Base-by-base conservation (phyloP, 2,113 vertebrate species). In the Chunga burmeisteri region DNA sequence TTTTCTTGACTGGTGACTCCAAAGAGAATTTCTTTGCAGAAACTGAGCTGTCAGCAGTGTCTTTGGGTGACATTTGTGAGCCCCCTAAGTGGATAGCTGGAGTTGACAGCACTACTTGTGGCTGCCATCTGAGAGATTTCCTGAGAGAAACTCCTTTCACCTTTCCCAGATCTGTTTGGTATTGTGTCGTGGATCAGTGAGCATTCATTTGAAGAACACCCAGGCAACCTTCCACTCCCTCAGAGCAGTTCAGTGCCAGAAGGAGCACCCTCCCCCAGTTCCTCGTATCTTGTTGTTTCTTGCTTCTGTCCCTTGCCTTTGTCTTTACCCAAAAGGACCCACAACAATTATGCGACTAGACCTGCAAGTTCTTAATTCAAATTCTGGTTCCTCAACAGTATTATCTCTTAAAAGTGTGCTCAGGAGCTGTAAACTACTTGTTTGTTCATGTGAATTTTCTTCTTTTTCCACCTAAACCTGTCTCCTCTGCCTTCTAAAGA, bases 231-330 rank as follows among this genome's bases (percentile, higher is more conserved):
- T 91, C 23, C 13, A 26, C 26, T 59, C 17, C 36, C 34, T 66
- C 25, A 29, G 47, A 65, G 44, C 46, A 71, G 46, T 46, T 83
- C 8, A 29, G 18, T 40, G 44, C 8, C 1, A 2, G 52, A 81
- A 47, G 63, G 9, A 82, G 16, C 49, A 55, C 5, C 4, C 67
- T 58, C 8, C 20, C 15, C 18, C 5, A 13, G 44, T 78, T 86
- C 38, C 0, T 1, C 2, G 0, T 29, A 19, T 22, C 34, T 53
- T 53, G 4, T 6, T 65, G 11, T 50, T 88, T 78, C 32, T 72
- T 93, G 40, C 40, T 46, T 74, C 36, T 58, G 13, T 55, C 22
- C 40, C 25, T 74, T 74, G 85, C 11, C 49, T 27, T 4, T 53
- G 25, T 71, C 52, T 62, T 81, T 65, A 68, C 23, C 23, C 13